Percentiles rank a stretch among this genome's conserved stretches.
Evolutionary conservation across 2,888 invertebrate species (phyloP).

Genomic region (Dicyrtoma fusca): DNA sequence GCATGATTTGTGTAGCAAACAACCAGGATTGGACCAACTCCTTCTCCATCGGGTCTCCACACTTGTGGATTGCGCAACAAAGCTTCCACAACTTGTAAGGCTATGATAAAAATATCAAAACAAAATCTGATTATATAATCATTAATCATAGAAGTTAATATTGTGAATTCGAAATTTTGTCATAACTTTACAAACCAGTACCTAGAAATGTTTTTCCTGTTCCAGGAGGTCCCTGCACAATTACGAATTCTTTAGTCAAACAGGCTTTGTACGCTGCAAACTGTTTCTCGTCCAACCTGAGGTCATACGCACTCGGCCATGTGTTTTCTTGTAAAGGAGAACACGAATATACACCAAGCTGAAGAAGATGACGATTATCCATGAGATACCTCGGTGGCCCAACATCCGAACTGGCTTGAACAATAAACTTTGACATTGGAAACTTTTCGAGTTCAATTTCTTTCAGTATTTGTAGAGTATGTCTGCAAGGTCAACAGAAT

Average conservation of each 20-base stretch:
- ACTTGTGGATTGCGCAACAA: slow-evolving; percentile 66
- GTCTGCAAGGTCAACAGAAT: slow-evolving; percentile 33
- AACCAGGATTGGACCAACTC: slow-evolving; percentile 68
- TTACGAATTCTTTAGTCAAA: slow-evolving; percentile 71
- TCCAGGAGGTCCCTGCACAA: slow-evolving; percentile 74
- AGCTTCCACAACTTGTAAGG: slow-evolving; percentile 72
- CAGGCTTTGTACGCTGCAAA: slow-evolving; percentile 70
- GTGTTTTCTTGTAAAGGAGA: slow-evolving; percentile 38
- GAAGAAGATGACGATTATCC: slow-evolving; percentile 31
- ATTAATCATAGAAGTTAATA: too few relatives aligned
- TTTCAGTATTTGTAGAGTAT: slow-evolving; percentile 62
- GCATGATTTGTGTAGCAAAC: slow-evolving; percentile 87
- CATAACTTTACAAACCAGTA: slow-evolving; percentile 8
- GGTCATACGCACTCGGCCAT: slow-evolving; percentile 63
- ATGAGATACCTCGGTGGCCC: slow-evolving; percentile 61
- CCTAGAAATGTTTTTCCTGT: slow-evolving; percentile 62
- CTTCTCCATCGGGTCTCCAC: slow-evolving; percentile 58
- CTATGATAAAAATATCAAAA: too few relatives aligned
- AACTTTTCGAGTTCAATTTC: slow-evolving; percentile 64
- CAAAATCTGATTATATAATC: too few relatives aligned
- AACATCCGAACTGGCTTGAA: slow-evolving; percentile 61
- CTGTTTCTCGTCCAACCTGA: slow-evolving; percentile 71
- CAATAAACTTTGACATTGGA: slow-evolving; percentile 72
- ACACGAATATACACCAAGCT: slow-evolving; percentile 27
- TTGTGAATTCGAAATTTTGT: neutral